Evolutionary conservation across 1,140 invertebrate genomes (phyloP).

Genomic region (Heliothis subflexa): DNA sequence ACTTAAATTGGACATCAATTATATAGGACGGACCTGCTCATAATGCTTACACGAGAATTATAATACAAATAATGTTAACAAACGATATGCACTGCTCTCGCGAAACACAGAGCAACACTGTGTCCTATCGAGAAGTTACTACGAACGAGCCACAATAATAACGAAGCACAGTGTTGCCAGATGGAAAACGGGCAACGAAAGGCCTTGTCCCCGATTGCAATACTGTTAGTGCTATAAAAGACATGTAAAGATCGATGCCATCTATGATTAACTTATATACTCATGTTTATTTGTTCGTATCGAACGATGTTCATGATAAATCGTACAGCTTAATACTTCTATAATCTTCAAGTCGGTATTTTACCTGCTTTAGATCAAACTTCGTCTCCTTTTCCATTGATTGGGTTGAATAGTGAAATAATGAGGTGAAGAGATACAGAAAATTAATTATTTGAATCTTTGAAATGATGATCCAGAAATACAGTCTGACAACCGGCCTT

Average conservation of each 20-base stretch:
- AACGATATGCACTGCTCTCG: not conserved
- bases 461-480: too few relatives aligned
- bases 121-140: not conserved
- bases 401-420: too few relatives aligned
- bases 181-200: conserved; percentile 40
- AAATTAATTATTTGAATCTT: too few relatives aligned
- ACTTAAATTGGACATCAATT: not conserved
- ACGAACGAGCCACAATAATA: conserved; percentile 11
- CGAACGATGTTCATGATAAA: not conserved
- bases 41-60: not conserved
- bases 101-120: not conserved
- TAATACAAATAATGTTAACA: conserved; percentile 3
- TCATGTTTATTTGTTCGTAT: not conserved
- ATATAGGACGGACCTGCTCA: not conserved
- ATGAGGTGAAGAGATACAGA: too few relatives aligned
- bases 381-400: not conserved
- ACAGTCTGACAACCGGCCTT: too few relatives aligned
- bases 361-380: too few relatives aligned
- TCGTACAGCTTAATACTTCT: not conserved
- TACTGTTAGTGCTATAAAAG: conserved; percentile 44
- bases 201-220: conserved; percentile 46
- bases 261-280: conserved; percentile 41
- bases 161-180: conserved; percentile 8
- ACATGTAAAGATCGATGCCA: conserved; percentile 48
- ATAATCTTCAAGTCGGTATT: not conserved